Conservation (phyloP, 2,888 invertebrate species). For the Priocnemis perturbator region DNA sequence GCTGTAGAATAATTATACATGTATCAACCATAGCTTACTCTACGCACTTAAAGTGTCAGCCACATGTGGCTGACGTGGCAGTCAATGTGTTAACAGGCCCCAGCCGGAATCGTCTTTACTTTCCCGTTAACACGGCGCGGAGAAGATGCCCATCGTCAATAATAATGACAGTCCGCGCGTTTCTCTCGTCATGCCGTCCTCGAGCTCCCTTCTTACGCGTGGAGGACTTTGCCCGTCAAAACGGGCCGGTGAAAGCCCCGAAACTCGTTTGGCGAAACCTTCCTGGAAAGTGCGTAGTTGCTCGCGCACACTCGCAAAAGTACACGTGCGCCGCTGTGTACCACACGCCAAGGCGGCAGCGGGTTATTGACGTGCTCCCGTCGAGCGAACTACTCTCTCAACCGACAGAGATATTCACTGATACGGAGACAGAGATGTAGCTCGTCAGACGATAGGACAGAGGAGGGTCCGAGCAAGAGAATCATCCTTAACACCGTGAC, state of each 20-base stretch:
- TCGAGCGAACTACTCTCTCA: constrained; percentile 43
- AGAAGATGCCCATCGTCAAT: too few relatives aligned
- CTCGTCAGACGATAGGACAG: constrained; percentile 20
- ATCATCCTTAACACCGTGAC: constrained; percentile 12
- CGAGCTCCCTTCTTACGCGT: too few relatives aligned
- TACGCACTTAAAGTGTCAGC: too few relatives aligned
- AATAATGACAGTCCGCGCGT: too few relatives aligned
- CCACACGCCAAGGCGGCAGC: constrained; percentile 51
- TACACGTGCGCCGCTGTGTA: constrained; percentile 41
- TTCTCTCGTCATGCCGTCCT: too few relatives aligned
- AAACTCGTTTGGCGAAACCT: constrained; percentile 37
- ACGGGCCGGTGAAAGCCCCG: constrained; percentile 47
- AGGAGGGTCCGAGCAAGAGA: constrained; percentile 30
- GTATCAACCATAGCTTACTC: too few relatives aligned
- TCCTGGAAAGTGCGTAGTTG: constrained; percentile 26
- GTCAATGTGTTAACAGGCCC: too few relatives aligned
- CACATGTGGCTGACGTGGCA: too few relatives aligned
- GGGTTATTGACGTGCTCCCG: constrained; percentile 57
- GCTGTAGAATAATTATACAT: too few relatives aligned
- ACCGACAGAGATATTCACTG: constrained; percentile 33
- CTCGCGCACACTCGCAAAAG: constrained; percentile 33
- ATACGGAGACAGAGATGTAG: too few relatives aligned
- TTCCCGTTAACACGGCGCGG: too few relatives aligned
- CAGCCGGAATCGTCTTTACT: too few relatives aligned
- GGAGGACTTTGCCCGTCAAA: not conserved